Evolutionary conservation across 2,113 vertebrate species (phyloP), one percentile per base, ranked within the genome.

Genomic region (Jaculus jaculus): DNA sequence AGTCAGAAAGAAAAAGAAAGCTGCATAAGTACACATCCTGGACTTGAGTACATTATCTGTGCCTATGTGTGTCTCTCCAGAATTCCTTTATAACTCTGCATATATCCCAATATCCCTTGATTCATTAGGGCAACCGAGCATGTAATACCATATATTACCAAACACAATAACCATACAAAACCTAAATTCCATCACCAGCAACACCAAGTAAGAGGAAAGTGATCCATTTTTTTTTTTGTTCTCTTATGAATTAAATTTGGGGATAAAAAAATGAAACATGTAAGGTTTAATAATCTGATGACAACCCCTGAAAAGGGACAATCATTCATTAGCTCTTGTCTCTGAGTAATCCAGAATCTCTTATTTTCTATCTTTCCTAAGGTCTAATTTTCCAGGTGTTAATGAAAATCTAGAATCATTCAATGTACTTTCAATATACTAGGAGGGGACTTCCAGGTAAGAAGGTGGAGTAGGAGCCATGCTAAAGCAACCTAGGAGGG

Each of bases 301-400:
- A 65, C 5, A 80, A 13, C 18, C 30, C 24, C 61, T 37, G 7
- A 58, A 72, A 84, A 87, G 47, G 72, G 69, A 47, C 16, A 11
- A 86, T 24, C 73, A 69, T 39, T 24, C 73, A 69, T 39, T 74
- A 34, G 26, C 15, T 93, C 68, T 77, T 20, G 9, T 18, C 16
- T 93, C 32, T 68, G 5, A 91, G 32, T 47, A 32, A 13, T 9
- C 28, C n/a, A 84, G 79, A 93, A 95, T 66, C 61, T 34, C 51
- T 79, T 87, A 77, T 85, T 81, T 92, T 84, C n/a, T 34, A 88
- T 23, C 69, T 85, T 90, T 58, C 13, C 30, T 88, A 95, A n/a
- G 20, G 58, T 47, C 60, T 72, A 69, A 71, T 4, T 89, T 26
- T 79, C 89, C 75, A 87, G 26, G 34, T 81, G 78, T 93, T 92